phyloP scores from a whole-genome alignment of 2,113 vertebrate genomes.

The Tragelaphus buxtoni region DNA sequence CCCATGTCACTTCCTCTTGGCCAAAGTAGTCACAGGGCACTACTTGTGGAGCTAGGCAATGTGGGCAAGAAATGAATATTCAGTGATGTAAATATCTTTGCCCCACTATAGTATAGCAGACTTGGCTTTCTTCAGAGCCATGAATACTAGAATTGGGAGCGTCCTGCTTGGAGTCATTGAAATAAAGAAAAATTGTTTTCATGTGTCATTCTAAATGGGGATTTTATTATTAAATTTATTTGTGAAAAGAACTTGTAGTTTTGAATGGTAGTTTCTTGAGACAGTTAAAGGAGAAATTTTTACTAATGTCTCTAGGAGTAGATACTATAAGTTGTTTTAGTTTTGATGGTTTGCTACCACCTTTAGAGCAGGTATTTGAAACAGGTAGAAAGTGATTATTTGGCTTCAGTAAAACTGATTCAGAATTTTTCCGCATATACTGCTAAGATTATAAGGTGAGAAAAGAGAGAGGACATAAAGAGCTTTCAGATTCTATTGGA shows the following conservation, averaged over 20 bases:
- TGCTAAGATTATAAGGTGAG: background rate
- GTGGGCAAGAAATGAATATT: background rate
- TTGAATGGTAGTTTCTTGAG: background rate
- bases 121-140: background rate
- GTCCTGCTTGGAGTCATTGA: background rate
- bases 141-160: background rate
- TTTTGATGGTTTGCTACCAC: background rate
- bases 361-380: background rate
- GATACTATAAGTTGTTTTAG: background rate
- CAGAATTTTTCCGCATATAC: background rate
- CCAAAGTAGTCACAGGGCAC: background rate
- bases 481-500: background rate
- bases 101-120: background rate
- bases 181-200: slow-evolving; percentile 1
- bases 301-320: background rate
- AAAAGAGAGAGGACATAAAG: background rate
- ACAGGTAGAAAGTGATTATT: background rate
- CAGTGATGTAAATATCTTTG: background rate
- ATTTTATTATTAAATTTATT: slow-evolving; percentile 29
- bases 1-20: background rate
- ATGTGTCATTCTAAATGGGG: background rate
- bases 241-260: slow-evolving; percentile 17
- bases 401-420: background rate
- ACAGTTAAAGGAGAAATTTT: slow-evolving; percentile 10
- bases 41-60: background rate